Evolutionary conservation across 2,113 vertebrate species (phyloP), one percentile per base, ranked within the genome.

Genomic region (Rhombomys opimus): DNA sequence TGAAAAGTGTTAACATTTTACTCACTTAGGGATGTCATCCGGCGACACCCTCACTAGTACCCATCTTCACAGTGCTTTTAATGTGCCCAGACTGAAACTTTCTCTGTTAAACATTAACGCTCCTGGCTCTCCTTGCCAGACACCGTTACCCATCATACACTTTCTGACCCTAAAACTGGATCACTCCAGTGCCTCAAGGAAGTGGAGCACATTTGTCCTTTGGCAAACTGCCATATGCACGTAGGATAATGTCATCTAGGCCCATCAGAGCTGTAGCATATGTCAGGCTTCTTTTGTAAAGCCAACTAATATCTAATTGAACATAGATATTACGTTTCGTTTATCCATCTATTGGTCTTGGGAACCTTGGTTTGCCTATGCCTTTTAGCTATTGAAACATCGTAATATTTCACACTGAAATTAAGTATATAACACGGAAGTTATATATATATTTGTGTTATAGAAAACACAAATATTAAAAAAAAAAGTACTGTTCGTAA

Each of bases 401-500:
- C 10, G 38, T 54, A 67, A 35, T 41, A 7, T 73, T 96, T 91
- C 54, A 96, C 87, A 89, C 57, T 11, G 72, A 82, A 91, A 65
- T 80, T 50, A 86, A 89, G 73, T 46, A 70, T 75, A 75, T 46
- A 35, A 52, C 10, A 59, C 5, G 14, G 5, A 87, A 52, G 8
- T 72, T 80, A 61, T 2, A 92, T 18, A 59, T n/a, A n/a, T n/a
- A n/a, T n/a, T n/a, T n/a, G n/a, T n/a, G n/a, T n/a, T n/a, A n/a
- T 8, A 18, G 18, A 89, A 57, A 89, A 77, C 9, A 4, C 35
- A 87, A 92, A 80, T 92, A 75, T 35, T 65, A 72, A 93, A 23
- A 46, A 46, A 46, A 95, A 30, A 46, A 23, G 32, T 35, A 22
- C 17, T 22, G 20, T 27, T 14, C 61, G 0, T 23, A 81, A 84